Conservation (phyloP, 2,888 invertebrate species). For the Orthosia gothica region DNA sequence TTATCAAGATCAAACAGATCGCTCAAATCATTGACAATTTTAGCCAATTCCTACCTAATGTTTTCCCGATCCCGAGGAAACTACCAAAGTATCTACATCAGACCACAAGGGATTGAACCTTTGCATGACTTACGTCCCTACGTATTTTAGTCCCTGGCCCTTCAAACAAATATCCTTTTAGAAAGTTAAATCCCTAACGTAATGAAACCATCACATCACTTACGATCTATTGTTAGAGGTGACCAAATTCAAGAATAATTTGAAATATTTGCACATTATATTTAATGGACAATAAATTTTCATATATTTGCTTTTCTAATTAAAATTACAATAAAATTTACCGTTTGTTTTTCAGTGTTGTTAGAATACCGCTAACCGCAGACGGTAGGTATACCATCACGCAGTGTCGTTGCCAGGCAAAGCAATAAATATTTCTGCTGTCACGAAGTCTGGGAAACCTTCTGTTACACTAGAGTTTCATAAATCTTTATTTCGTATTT, state of each 20-base stretch:
- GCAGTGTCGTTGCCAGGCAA: slow-evolving; percentile 45
- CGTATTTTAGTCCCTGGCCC: slow-evolving; percentile 12
- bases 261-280: neutral
- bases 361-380: slow-evolving; percentile 45
- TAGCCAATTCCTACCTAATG: neutral
- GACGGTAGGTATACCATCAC: slow-evolving; percentile 40
- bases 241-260: neutral
- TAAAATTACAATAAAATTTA: slow-evolving; percentile 43
- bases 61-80: neutral
- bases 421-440: slow-evolving; percentile 60
- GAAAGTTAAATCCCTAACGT: slow-evolving; percentile 16
- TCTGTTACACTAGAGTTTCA: slow-evolving; percentile 45
- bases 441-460: slow-evolving; percentile 47
- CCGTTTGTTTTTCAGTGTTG: slow-evolving; percentile 50
- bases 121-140: slow-evolving; percentile 37
- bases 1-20: neutral
- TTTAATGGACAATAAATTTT: slow-evolving; percentile 27
- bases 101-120: slow-evolving; percentile 42
- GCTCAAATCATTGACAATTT: neutral
- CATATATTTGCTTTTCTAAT: slow-evolving; percentile 38
- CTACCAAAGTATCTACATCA: slow-evolving; percentile 28
- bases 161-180: slow-evolving; percentile 25
- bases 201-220: slow-evolving; percentile 1
- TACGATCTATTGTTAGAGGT: neutral
- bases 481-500: slow-evolving; percentile 46